Base-by-base conservation (phyloP, 1,140 invertebrate species). In the Cherax destructor region DNA sequence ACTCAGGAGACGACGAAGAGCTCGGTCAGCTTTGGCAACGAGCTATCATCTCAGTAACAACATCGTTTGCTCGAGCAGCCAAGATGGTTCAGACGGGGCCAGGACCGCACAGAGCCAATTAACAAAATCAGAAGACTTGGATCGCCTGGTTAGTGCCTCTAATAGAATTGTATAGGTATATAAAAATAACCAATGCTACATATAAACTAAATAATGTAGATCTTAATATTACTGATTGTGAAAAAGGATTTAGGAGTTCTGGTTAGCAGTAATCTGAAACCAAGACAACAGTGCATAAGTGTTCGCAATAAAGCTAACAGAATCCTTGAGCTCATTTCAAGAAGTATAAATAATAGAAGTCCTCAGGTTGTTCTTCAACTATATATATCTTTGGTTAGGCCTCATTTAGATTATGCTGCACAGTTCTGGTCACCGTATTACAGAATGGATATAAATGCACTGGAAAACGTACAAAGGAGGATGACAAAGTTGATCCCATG, bases 11-110 rank as follows among this genome's bases (percentile, higher is more conserved):
- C 78, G 91, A 49, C 52, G 90, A 3, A 21, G 92, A 56, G 86
- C 87, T 13, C 72, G 87, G n/a, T 92, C 92, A 78, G 50, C 90
- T 7, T 41, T 89, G 10, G 88, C 13, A 92, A 69, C 84, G 88
- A 24, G 86, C 92, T 11, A 92, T 93, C 92, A 93, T 72, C 90
- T 93, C 6, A 93, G 92, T 59, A 93, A 86, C 77, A 92, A 92
- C 87, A 92, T 93, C 9, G 91, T 93, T n/a, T 93, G 92, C 77
- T 93, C 21, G 92, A 93, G 52, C 90, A 91, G 61, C 85, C 0
- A 83, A 4, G 83, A 91, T 78, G 76, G 83, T 10, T 86, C 80
- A 4, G 92, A 92, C 47, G 83, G 83, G 61, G 81, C 2, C 72
- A 79, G 2, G 92, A 93, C 4, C 52, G 86, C 81, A 69, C 47